phyloP scores from a whole-genome alignment of 2,113 vertebrate species.

The Fukomys damarensis region DNA sequence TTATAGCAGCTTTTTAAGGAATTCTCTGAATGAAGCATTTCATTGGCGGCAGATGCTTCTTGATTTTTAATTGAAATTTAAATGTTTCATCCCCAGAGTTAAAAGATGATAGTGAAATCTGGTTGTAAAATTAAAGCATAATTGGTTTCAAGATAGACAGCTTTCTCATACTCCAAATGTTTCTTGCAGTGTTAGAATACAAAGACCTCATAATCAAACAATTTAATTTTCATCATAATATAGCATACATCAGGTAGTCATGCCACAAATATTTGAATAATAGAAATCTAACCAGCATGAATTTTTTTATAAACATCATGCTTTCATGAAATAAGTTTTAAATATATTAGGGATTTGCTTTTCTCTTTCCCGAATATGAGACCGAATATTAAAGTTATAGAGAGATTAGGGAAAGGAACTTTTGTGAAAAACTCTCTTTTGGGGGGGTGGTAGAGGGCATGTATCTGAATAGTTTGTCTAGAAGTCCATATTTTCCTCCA shows the following conservation, averaged over 20 bases:
- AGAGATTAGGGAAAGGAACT: neutral
- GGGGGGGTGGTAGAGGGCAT: neutral
- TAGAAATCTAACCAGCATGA: neutral
- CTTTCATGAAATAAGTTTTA: slow-evolving; percentile 29
- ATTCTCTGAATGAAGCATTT: slow-evolving; percentile 63
- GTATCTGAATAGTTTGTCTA: slow-evolving; percentile 19
- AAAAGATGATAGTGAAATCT: slow-evolving; percentile 62
- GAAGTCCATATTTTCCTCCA: neutral
- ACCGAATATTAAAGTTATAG: neutral
- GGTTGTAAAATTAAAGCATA: slow-evolving; percentile 68
- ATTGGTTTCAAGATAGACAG: slow-evolving; percentile 65
- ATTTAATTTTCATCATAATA: slow-evolving; percentile 64
- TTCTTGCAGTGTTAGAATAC: neutral
- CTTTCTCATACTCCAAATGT: slow-evolving; percentile 66
- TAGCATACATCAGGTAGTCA: neutral
- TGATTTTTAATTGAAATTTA: slow-evolving; percentile 78
- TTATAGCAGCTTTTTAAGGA: slow-evolving; percentile 44
- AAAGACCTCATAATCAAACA: slow-evolving; percentile 64
- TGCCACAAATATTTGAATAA: slow-evolving; percentile 55
- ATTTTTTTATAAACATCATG: slow-evolving; percentile 48
- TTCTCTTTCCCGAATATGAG: slow-evolving; percentile 20
- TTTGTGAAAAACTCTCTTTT: neutral
- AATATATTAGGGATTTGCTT: slow-evolving; percentile 36
- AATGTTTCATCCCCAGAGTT: slow-evolving; percentile 50
- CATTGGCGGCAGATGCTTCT: slow-evolving; percentile 56